phyloP scores from a whole-genome alignment of 2,888 invertebrate species.

The Laothoe populi region DNA sequence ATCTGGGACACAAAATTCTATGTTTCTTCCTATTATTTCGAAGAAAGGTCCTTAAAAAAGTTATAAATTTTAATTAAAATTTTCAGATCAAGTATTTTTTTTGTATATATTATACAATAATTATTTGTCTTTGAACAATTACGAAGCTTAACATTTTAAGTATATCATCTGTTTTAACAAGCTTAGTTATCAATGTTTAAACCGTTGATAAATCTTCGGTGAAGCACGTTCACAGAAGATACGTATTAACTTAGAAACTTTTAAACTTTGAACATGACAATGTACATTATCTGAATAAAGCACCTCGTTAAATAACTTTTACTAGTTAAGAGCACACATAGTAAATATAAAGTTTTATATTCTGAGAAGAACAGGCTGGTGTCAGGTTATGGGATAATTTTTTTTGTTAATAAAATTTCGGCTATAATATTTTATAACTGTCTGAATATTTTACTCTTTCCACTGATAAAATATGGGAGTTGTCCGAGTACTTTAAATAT shows the following conservation, averaged over 20 bases:
- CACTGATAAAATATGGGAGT: not conserved
- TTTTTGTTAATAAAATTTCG: not conserved
- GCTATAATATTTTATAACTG: not conserved
- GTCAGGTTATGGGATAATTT: not conserved
- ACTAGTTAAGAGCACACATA: conserved; percentile 11
- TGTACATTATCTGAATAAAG: conserved; percentile 15
- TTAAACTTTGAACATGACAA: conserved; percentile 16
- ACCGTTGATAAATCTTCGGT: not conserved
- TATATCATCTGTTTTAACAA: too few species aligned
- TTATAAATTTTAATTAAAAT: too few species aligned
- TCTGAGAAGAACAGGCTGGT: conserved; percentile 21
- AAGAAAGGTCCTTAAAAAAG: too few species aligned
- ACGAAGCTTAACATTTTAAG: too few species aligned
- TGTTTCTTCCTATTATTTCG: too few species aligned
- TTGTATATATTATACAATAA: too few species aligned
- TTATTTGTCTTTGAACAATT: too few species aligned
- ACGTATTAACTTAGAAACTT: conserved; percentile 14
- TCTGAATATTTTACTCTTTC: conserved; percentile 9
- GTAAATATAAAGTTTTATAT: conserved; percentile 26
- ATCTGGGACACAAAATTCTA: too few species aligned
- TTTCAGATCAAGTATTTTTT: too few species aligned
- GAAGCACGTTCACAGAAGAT: conserved; percentile 1
- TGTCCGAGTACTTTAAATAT: too few species aligned
- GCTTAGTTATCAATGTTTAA: too few species aligned
- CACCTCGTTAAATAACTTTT: conserved; percentile 16